Percentiles rank a stretch among this genome's conserved stretches.
Conservation (phyloP, 1,140 invertebrate species). For the Nasonia giraulti region DNA sequence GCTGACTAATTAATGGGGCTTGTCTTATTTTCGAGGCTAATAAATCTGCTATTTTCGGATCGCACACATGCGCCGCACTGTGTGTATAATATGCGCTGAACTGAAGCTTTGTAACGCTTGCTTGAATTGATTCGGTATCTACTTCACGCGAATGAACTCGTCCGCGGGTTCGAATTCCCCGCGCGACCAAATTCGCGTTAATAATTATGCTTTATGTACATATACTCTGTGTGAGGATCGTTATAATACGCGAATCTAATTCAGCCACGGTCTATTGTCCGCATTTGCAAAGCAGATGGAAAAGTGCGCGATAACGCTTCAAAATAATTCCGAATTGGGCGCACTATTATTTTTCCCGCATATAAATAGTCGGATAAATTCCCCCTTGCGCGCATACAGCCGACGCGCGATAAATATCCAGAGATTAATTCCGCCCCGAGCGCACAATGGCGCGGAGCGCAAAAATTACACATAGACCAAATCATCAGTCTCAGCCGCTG, state of each 20-base stretch:
- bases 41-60: background rate
- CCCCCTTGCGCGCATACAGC: no score
- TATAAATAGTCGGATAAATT: no score
- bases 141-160: background rate
- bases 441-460: background rate
- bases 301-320: no score
- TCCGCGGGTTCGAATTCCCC: background rate
- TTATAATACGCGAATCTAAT: no score
- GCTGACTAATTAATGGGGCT: background rate
- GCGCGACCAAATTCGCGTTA: background rate
- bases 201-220: background rate
- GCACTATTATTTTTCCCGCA: no score
- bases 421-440: background rate
- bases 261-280: no score
- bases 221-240: no score
- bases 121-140: background rate
- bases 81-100: no score
- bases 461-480: background rate
- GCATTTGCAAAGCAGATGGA: no score
- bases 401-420: background rate
- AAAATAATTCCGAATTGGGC: no score
- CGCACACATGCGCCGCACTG: no score
- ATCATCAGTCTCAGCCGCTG: background rate
- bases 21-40: slow-evolving; percentile 1
- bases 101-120: no score